Evolutionary conservation across 2,113 vertebrate genomes (phyloP).

Genomic region (Ciconia maguari): DNA sequence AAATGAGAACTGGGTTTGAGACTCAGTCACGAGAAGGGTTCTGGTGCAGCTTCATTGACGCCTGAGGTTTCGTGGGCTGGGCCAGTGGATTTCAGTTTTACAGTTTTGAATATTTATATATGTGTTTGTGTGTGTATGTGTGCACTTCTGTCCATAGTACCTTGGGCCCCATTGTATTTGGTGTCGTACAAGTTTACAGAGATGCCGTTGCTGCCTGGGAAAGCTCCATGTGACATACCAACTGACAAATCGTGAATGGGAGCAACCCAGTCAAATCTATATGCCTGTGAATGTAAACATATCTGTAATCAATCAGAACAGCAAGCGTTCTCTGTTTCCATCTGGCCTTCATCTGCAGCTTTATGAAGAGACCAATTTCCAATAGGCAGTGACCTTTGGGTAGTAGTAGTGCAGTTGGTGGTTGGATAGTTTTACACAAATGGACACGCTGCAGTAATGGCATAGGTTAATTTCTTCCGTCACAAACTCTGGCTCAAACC

Average conservation of each 20-base stretch:
- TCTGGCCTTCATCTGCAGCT: not conserved
- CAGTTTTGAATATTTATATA: accelerated
- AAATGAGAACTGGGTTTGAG: not conserved
- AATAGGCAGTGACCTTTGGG: not conserved
- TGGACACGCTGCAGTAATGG: not conserved
- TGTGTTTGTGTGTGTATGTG: not conserved
- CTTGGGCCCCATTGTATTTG: not conserved
- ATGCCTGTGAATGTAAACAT: accelerated
- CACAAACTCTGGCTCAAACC: not conserved
- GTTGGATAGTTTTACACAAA: not conserved
- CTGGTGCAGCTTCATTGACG: not conserved
- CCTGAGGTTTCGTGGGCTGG: not conserved
- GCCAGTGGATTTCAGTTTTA: not conserved
- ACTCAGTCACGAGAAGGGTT: not conserved
- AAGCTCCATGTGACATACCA: not conserved
- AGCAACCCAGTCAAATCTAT: not conserved
- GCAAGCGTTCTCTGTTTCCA: not conserved
- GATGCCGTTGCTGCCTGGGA: not conserved
- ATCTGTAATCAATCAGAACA: not conserved
- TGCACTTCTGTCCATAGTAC: not conserved
- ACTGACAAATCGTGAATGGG: not conserved
- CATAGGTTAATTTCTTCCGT: accelerated
- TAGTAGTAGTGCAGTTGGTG: not conserved
- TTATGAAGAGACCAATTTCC: not conserved
- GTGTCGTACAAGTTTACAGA: not conserved